Evolutionary conservation across 2,888 invertebrate genomes (phyloP), one percentile per base, ranked within the genome.

Genomic region (Arctia plantaginis): DNA sequence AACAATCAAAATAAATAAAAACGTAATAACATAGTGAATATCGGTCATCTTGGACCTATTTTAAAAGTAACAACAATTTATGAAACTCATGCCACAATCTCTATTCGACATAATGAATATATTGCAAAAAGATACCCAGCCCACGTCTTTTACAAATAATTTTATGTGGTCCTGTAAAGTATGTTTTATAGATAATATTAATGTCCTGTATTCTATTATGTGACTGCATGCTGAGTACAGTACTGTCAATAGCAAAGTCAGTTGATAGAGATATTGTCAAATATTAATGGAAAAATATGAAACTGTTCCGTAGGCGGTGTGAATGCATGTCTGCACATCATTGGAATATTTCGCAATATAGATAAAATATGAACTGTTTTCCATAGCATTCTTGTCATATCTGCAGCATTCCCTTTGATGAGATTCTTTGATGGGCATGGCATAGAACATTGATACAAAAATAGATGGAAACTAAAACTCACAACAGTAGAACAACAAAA

Each of bases 161-260:
- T 81, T 79, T 79, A 76, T 81, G 75, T 68, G 71, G 77, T 83
- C 72, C 75, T 77, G 76, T 82, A 81, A 82, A 83, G 72, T 73
- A 77, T 74, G 80, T 79, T 62, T 30, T 62, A 77, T 73, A 76
- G 27, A 62, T 62, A 62, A 62, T 30, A 62, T 30, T 30, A 62
- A 30, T 18, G 18, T 18, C 62, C 30, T 30, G 15, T 27, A 62
- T 30, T 62, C 62, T 62, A 30, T 62, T 62, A 62, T 62, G 62
- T 30, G 62, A 18, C 30, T 18, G 18, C 8, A 18, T 7, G 18
- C 30, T 30, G 13, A 62, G 62, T 30, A 62, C 30, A 62, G 30
- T 62, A 62, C 30, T 30, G 7, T 30, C 30, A 59, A 59, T 47
- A 47, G 3, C 59, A n/a, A 27, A 59, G 27, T 10, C 27, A 27